Evolutionary conservation across 2,888 invertebrate genomes (phyloP), one percentile per base, ranked within the genome.

Genomic region (Drosophila mayaguana): DNA sequence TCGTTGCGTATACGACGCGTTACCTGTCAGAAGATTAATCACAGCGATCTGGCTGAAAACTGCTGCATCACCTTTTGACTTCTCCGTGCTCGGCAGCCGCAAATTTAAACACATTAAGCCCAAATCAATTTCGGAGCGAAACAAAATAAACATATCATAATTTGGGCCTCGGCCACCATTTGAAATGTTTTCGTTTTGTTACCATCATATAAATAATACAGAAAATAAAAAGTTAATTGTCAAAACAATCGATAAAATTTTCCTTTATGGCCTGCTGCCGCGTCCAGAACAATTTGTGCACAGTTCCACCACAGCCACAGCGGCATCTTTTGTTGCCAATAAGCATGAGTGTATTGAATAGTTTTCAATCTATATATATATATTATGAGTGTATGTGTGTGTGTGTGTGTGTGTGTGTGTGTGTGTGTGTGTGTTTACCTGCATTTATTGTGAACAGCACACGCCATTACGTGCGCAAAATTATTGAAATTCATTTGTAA

Each of bases 201-300:
- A 22, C 22, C 46, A 32, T 61, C 65, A 68, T 62, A 87, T 70
- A 80, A 77, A 80, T 82, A 88, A 76, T 59, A 63, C 63, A 57
- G 69, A 69, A 63, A 75, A 80, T 80, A 68, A 81, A 75, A 84
- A 75, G 56, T 76, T 81, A 78, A 86, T 84, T 84, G 89, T 87
- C 76, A 83, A 83, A 83, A 81, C 89, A 85, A 87, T 89, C 84
- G 77, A 85, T 85, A 87, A 87, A 89, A 77, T 83, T 79, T 46
- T 55, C 63, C 55, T 88, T 84, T 78, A 84, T 88, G 78, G 67
- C 61, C 75, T 68, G 60, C 43, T 63, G 76, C 69, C 84, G 67
- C 66, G 76, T 78, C 76, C 73, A 76, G 50, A 64, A 32, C 72
- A 81, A 84, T 83, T 79, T 69, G 46, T 87, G 81, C 79, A 77